phyloP scores from a whole-genome alignment of 2,797 vertebrate species.

The Sebastes paucispinis region DNA sequence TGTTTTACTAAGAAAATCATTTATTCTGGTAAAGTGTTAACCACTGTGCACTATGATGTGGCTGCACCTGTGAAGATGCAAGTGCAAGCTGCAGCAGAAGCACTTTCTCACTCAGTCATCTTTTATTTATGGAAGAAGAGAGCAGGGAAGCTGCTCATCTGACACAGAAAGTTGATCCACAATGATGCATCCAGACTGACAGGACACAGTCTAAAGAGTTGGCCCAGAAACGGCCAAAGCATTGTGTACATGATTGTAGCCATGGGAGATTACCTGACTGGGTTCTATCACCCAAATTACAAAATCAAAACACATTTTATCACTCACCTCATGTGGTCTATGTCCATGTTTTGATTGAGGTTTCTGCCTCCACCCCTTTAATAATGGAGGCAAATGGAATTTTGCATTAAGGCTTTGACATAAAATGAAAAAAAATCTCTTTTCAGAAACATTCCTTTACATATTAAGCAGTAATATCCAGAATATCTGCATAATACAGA shows the following conservation, averaged over 20 bases:
- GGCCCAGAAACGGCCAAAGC: neutral
- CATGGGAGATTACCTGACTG: neutral
- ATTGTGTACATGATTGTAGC: neutral
- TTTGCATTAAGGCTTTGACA: neutral
- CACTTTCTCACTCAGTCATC: slow-evolving; percentile 42
- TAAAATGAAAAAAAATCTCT: neutral
- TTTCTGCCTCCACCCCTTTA: neutral
- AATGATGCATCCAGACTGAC: slow-evolving; percentile 14
- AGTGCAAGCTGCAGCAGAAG: slow-evolving; percentile 27
- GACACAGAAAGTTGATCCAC: slow-evolving; percentile 15
- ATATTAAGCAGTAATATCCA: neutral
- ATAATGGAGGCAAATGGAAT: neutral
- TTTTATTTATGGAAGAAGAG: slow-evolving; percentile 53
- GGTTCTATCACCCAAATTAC: too few relatives aligned
- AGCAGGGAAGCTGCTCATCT: slow-evolving; percentile 8
- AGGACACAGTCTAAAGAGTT: neutral
- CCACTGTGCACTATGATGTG: slow-evolving; percentile 29
- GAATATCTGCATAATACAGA: too few relatives aligned
- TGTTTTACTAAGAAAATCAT: slow-evolving; percentile 39
- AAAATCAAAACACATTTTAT: too few relatives aligned
- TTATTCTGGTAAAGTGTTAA: slow-evolving; percentile 56
- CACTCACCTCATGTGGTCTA: neutral
- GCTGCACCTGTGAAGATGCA: slow-evolving; percentile 33
- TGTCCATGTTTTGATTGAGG: too few relatives aligned
- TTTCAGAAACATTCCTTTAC: neutral